Conservation (phyloP, 2,888 invertebrate species). For the Agrotis ipsilon region DNA sequence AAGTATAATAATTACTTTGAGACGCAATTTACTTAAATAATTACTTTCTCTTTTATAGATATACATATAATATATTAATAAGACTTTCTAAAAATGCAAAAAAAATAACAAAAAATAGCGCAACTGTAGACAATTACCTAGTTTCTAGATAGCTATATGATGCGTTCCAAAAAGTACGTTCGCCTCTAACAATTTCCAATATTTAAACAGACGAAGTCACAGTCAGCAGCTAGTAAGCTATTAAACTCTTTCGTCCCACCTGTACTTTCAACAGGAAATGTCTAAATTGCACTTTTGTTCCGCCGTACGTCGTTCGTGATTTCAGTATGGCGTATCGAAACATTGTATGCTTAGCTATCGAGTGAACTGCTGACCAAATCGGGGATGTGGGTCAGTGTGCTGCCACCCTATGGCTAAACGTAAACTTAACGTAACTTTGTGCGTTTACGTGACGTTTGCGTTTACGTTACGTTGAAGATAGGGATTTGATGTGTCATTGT, state of each 20-base stretch:
- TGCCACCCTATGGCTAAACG: conserved; percentile 21
- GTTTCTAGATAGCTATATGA: background rate
- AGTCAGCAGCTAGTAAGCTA: background rate
- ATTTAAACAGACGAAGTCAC: background rate
- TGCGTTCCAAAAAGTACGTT: background rate
- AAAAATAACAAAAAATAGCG: too few species aligned
- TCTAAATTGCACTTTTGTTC: conserved; percentile 78
- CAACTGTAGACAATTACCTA: background rate
- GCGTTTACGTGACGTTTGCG: conserved; percentile 33
- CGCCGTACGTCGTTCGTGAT: conserved; percentile 73
- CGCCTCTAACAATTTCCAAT: background rate
- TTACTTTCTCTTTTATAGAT: too few species aligned
- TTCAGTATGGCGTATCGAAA: conserved; percentile 59
- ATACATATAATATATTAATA: too few species aligned
- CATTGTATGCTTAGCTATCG: conserved; percentile 41
- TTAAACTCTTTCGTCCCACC: conserved; percentile 22
- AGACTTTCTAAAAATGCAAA: too few species aligned
- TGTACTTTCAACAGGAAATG: conserved; percentile 70
- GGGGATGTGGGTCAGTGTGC: conserved; percentile 79
- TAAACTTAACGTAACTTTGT: conserved; percentile 30
- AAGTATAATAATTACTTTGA: too few species aligned
- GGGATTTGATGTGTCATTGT: conserved; percentile 26
- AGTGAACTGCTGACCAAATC: conserved; percentile 69
- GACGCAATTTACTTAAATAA: too few species aligned
- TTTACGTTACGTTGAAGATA: background rate